Evolutionary conservation across 2,113 vertebrate species (phyloP).

Genomic region (Gymnogyps californianus): DNA sequence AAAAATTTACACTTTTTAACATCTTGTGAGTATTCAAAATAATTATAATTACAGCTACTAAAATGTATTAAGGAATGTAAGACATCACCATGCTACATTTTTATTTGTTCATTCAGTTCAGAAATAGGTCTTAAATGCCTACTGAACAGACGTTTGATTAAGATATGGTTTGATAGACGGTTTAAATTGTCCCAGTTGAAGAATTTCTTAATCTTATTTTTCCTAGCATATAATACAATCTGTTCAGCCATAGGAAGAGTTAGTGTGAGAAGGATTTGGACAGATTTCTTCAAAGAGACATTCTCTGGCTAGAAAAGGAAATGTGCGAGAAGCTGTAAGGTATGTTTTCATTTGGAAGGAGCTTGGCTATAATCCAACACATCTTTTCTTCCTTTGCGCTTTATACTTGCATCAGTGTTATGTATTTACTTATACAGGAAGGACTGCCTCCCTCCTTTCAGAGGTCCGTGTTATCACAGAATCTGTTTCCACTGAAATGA

Average conservation of each 20-base stretch:
- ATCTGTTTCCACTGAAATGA: not conserved
- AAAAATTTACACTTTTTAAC: not conserved
- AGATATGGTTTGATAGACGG: not conserved
- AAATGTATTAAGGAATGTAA: not conserved
- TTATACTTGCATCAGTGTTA: not conserved
- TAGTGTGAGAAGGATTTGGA: not conserved
- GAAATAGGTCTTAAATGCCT: not conserved
- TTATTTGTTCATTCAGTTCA: not conserved
- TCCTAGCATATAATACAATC: not conserved
- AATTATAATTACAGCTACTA: not conserved
- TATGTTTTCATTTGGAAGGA: not conserved
- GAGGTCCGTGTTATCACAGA: not conserved
- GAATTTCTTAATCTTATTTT: not conserved
- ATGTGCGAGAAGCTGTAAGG: not conserved
- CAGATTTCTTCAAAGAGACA: not conserved
- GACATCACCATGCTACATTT: not conserved
- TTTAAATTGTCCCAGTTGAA: not conserved
- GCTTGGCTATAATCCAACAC: not conserved
- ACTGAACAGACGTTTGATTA: not conserved
- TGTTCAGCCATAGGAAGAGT: not conserved
- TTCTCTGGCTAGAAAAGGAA: not conserved
- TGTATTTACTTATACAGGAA: not conserved
- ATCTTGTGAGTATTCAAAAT: not conserved
- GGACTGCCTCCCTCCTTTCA: not conserved
- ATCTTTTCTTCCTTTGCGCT: not conserved